These are phyloP conservation scores for Pseudomyrmex sp. DNA, from an alignment of 1,140 invertebrate species.

Conservation along the genomic window DNA sequence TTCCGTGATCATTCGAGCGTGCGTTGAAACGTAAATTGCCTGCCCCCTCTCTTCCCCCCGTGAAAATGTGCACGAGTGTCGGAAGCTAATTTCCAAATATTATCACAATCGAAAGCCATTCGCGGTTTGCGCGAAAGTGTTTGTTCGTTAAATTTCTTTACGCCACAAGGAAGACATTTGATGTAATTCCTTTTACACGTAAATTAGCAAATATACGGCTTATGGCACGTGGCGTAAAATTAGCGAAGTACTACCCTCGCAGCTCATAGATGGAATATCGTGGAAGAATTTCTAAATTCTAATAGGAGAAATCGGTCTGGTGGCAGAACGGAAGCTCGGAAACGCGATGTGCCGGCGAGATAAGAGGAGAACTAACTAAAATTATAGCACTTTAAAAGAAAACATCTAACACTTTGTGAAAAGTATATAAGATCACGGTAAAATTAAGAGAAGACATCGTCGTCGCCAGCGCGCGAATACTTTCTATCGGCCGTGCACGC, in stretches of 20 bases:
- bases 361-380: not conserved
- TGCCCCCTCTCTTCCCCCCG: no score
- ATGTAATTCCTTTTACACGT: not conserved
- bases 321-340: constrained; percentile 44
- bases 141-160: constrained; percentile 4
- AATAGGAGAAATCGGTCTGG: constrained; percentile 60
- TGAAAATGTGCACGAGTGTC: no score
- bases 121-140: not conserved
- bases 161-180: not conserved
- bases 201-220: not conserved
- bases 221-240: not conserved
- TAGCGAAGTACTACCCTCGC: constrained; percentile 18
- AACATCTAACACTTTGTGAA: not conserved
- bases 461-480: no score
- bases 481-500: no score
- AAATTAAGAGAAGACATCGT: not conserved
- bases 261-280: constrained; percentile 43
- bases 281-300: constrained; percentile 61
- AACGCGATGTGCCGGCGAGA: constrained; percentile 26
- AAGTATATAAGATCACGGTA: no score
- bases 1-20: constrained; percentile 23
- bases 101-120: not conserved
- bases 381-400: constrained; percentile 10
- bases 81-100: constrained; percentile 29
- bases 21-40: not conserved